Evolutionary conservation across 2,888 invertebrate species (phyloP).

Genomic region (Lepas anatifera): DNA sequence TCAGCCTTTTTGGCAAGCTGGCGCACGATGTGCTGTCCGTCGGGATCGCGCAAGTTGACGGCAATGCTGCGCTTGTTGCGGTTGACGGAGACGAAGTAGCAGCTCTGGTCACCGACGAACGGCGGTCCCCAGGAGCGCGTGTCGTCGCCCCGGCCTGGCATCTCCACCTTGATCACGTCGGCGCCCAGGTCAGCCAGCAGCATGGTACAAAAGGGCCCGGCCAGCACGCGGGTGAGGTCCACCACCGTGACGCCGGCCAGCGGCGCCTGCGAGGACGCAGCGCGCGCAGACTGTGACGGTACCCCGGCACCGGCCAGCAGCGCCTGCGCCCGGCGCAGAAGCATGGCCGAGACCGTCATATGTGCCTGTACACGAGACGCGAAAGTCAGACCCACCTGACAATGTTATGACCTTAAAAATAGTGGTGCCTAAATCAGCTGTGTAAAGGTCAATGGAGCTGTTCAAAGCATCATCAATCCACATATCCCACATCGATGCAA

Average conservation of each 20-base stretch:
- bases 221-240: constrained; percentile 33
- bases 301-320: background rate
- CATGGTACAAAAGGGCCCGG: constrained; percentile 42
- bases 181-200: constrained; percentile 41
- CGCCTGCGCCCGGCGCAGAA: too few relatives aligned
- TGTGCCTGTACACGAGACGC: too few relatives aligned
- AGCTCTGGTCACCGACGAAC: constrained; percentile 49
- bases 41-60: constrained; percentile 60
- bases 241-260: constrained; percentile 23
- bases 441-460: too few relatives aligned
- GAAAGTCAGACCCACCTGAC: too few relatives aligned
- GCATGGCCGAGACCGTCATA: too few relatives aligned
- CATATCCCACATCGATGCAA: too few relatives aligned
- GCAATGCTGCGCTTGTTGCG: constrained; percentile 89
- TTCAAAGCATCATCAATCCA: too few relatives aligned
- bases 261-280: constrained; percentile 14
- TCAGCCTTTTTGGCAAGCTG: constrained; percentile 44
- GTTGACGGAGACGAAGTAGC: constrained; percentile 78
- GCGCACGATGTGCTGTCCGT: constrained; percentile 45
- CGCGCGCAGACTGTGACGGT: background rate
- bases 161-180: constrained; percentile 83
- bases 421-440: too few relatives aligned
- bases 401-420: too few relatives aligned
- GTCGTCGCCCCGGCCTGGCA: constrained; percentile 70
- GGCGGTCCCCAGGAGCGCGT: constrained; percentile 90